A percentile compares a stretch with the other conserved stretches of the same genome.
Conservation (phyloP, 2,797 vertebrate species). For the Micropoecilia bifurca region DNA sequence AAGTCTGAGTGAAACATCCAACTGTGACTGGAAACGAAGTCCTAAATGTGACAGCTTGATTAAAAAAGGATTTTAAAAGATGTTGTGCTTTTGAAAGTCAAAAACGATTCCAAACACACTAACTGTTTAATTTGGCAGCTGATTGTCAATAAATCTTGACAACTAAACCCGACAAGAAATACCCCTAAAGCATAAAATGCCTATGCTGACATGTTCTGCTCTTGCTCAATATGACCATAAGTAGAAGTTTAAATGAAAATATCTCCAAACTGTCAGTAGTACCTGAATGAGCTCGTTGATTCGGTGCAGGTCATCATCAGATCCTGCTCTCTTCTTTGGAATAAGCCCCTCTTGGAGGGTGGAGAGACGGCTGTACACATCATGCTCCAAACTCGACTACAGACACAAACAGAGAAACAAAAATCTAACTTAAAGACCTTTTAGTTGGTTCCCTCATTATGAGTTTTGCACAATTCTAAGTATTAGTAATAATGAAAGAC, state of each 20-base stretch:
- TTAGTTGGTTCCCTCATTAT: background rate
- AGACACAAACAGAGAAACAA: conserved; percentile 1
- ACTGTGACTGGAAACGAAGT: background rate
- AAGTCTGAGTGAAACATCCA: background rate
- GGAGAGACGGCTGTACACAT: conserved; percentile 95
- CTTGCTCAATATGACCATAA: background rate
- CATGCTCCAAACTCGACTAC: conserved; percentile 94
- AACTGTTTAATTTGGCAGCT: background rate
- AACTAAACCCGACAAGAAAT: background rate
- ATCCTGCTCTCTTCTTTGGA: conserved; percentile 95
- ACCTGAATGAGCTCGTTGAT: conserved; percentile 99
- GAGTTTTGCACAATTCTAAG: background rate
- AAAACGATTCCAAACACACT: background rate
- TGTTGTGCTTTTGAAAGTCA: background rate
- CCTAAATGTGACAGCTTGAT: background rate
- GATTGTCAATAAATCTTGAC: background rate
- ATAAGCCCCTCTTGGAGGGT: conserved; percentile 96
- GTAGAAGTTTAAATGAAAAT: no score
- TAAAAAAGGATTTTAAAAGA: background rate
- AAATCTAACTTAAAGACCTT: background rate
- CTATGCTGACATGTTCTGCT: background rate
- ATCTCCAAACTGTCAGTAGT: background rate
- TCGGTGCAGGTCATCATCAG: conserved; percentile 94
- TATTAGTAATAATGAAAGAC: background rate
- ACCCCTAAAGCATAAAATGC: background rate